Conservation (phyloP, 1,140 invertebrate species). For the Zeugodacus cucurbitae region DNA sequence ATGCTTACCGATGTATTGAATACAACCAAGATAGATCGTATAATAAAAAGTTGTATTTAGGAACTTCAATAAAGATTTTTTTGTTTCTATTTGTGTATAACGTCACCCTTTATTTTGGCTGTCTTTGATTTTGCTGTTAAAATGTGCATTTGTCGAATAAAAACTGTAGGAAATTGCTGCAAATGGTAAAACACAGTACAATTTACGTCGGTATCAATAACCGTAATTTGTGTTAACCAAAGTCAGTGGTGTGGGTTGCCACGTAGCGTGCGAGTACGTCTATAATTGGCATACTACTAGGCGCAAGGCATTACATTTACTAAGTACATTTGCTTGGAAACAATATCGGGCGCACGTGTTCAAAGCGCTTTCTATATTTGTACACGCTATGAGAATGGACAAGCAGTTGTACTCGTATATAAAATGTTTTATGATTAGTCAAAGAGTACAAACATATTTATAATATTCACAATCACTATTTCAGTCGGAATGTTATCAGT, state of each 20-base stretch:
- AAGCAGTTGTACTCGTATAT: too few relatives aligned
- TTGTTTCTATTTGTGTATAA: too few relatives aligned
- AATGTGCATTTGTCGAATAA: conserved; percentile 14
- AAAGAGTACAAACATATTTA: too few relatives aligned
- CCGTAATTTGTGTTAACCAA: conserved; percentile 8
- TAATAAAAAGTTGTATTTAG: too few relatives aligned
- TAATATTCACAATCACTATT: too few relatives aligned
- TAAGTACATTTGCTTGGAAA: background rate
- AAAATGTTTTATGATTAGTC: too few relatives aligned
- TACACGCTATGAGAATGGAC: background rate
- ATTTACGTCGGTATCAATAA: conserved; percentile 20
- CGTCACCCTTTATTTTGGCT: background rate
- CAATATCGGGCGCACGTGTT: background rate
- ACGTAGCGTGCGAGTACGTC: background rate
- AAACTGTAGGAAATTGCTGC: background rate
- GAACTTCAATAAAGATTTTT: too few relatives aligned
- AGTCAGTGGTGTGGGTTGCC: background rate
- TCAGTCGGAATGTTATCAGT: too few relatives aligned
- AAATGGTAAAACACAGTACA: background rate
- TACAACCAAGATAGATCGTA: too few relatives aligned
- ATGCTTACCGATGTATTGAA: too few relatives aligned
- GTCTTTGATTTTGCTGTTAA: background rate
- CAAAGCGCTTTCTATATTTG: background rate
- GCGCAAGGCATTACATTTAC: background rate
- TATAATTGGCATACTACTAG: background rate